These are phyloP conservation scores for Ophiothrix spiculata DNA, from an alignment of 35 echinoderm and acorn worm species.

Conservation along the genomic window DNA sequence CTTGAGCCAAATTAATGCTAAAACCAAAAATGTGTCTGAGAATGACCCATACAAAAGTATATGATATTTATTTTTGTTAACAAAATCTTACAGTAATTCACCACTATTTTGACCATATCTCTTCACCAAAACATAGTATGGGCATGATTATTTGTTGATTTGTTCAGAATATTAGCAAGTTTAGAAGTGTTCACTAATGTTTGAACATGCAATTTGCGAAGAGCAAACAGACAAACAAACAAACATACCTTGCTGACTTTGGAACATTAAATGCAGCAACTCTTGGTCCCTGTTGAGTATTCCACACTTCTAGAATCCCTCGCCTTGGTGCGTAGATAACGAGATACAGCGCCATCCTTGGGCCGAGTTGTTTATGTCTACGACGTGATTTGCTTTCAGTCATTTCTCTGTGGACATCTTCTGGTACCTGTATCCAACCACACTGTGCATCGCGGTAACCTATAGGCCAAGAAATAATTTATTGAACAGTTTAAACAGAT, in stretches of 20 bases:
- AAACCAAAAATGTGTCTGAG: no score
- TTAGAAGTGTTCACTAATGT: no score
- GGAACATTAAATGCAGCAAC: conserved; percentile 97
- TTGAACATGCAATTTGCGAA: no score
- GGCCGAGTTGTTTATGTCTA: conserved; percentile 13
- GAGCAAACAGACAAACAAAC: not conserved
- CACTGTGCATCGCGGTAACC: conserved; percentile 98
- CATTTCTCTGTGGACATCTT: conserved; percentile 64
- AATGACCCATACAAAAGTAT: no score
- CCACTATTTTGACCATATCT: no score
- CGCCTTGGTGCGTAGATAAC: conserved; percentile 93
- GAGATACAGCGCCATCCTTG: conserved; percentile 81
- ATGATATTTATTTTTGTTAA: no score
- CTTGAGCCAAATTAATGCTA: no score
- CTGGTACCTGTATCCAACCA: conserved; percentile 89
- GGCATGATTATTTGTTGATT: not conserved
- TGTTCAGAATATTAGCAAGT: no score
- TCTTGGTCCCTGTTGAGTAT: conserved; percentile 93
- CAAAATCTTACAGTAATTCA: no score
- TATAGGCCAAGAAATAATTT: not conserved
- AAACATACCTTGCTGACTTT: conserved; percentile 84
- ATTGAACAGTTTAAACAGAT: no score
- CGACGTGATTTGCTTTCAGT: conserved; percentile 14
- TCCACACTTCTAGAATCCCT: conserved; percentile 97
- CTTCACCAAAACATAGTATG: no score